Evolutionary conservation across 2,797 vertebrate genomes (phyloP), one percentile per base, ranked within the genome.

Genomic region (Typhlichthys subterraneus): DNA sequence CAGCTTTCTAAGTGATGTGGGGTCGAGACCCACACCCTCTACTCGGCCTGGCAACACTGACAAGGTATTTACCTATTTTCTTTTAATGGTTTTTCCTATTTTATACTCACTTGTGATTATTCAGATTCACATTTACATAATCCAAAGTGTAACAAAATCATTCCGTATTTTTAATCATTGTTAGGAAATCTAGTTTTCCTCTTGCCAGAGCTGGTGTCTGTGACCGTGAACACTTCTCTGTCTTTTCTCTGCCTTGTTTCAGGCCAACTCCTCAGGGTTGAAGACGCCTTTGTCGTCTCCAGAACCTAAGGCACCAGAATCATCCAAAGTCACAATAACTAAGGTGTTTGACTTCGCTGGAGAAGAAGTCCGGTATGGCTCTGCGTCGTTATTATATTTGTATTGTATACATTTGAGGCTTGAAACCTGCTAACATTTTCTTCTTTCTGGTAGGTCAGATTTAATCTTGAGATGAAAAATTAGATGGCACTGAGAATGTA

Each of bases 281-380:
- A 63, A 69, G 42, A 72, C 63, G 9, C 61, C 54, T 57, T 83
- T 89, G 52, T 19, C 68, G 12, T 81, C 71, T 49, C 64, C 82
- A 57, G 81, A 77, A 59, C 55, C 73, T 5, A 85, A 90, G 75
- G 79, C 89, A 11, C 14, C 85, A 1, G 80, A 83, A 66, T 45
- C 78, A 10, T 84, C 92, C 65, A 96, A 89, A 86, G 88, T 98
- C 74, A 96, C 92, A 63, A 97, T 99, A 81, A 98, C 95, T 23
- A 94, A 96, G 87, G 94, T 98, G 12, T 99, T 97, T 45, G 97
- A 99, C 88, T 99, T 99, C 10, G 97, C 97, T 55, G 97, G 97
- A 76, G 97, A 99, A 85, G 95, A 98, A 84, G 92, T 99, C 52
- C 90, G 94, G 97, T 99, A 88, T 88, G 93, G 69, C 14, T 51